These are phyloP conservation scores for Camptogramma bilineatum DNA, from an alignment of 2,888 invertebrate genomes.

Conservation along the genomic window DNA sequence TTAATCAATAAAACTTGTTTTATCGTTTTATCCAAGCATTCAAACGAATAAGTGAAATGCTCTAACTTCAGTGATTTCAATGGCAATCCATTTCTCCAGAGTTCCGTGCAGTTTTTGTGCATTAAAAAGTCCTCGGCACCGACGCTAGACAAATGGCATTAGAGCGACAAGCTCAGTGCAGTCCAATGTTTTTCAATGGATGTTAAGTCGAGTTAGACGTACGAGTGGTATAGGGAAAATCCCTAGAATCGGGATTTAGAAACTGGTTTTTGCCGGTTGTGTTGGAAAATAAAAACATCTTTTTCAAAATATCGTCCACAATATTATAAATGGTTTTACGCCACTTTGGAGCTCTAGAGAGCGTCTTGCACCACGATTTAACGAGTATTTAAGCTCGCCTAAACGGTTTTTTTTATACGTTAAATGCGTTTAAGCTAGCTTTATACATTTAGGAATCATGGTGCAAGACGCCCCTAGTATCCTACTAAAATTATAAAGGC, in stretches of 20 bases:
- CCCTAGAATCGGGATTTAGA: constrained; percentile 16
- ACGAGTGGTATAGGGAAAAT: constrained; percentile 12
- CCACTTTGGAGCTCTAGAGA: too few species aligned
- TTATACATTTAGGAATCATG: too few species aligned
- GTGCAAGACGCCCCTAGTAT: too few species aligned
- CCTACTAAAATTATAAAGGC: too few species aligned
- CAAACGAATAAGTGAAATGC: constrained; percentile 17
- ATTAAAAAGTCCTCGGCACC: constrained; percentile 33
- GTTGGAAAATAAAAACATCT: too few species aligned
- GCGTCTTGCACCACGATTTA: too few species aligned
- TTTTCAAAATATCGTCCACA: too few species aligned
- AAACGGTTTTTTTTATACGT: too few species aligned
- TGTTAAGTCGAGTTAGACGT: constrained; percentile 23
- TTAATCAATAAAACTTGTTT: too few species aligned
- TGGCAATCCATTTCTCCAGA: constrained; percentile 38
- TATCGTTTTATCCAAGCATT: constrained; percentile 9
- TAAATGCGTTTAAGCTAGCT: too few species aligned
- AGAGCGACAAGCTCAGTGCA: constrained; percentile 24
- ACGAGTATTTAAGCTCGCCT: too few species aligned
- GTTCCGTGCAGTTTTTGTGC: constrained; percentile 38
- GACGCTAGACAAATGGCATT: constrained; percentile 38
- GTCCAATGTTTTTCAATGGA: constrained; percentile 33
- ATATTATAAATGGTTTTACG: too few species aligned
- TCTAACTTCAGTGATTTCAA: constrained; percentile 34
- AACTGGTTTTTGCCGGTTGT: constrained; percentile 4